phyloP scores from a whole-genome alignment of 2,797 vertebrate species.

The Anniella stebbinsi region DNA sequence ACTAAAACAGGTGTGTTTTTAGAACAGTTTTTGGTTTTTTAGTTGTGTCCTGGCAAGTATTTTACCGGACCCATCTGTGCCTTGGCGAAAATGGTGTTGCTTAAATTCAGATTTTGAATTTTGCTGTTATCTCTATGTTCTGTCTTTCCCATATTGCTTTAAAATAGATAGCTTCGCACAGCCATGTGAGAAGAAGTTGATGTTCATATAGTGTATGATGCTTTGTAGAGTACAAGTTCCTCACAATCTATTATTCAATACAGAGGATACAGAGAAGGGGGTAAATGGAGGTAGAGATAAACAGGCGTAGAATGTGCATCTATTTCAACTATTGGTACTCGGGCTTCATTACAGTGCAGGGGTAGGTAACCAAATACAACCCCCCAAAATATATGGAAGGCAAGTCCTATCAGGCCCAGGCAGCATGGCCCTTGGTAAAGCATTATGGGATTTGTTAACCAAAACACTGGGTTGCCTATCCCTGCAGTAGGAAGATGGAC shows the following conservation, averaged over 20 bases:
- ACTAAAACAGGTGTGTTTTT: background rate
- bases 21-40: background rate
- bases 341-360: background rate
- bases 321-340: background rate
- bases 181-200: background rate
- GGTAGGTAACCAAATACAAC: background rate
- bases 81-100: background rate
- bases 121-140: background rate
- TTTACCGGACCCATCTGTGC: too few relatives aligned
- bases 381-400: too few relatives aligned
- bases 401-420: too few relatives aligned
- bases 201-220: background rate
- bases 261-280: too few relatives aligned
- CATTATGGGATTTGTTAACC: too few relatives aligned
- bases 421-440: too few relatives aligned
- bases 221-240: background rate
- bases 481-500: background rate
- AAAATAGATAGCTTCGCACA: background rate
- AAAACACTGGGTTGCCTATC: too few relatives aligned
- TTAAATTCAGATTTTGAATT: background rate
- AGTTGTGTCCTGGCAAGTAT: too few relatives aligned
- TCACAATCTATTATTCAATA: background rate
- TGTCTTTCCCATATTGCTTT: background rate
- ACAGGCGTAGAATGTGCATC: background rate
- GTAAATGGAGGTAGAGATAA: background rate